Conservation (phyloP, 1,140 invertebrate genomes). For the Apocrypta bakeri region DNA sequence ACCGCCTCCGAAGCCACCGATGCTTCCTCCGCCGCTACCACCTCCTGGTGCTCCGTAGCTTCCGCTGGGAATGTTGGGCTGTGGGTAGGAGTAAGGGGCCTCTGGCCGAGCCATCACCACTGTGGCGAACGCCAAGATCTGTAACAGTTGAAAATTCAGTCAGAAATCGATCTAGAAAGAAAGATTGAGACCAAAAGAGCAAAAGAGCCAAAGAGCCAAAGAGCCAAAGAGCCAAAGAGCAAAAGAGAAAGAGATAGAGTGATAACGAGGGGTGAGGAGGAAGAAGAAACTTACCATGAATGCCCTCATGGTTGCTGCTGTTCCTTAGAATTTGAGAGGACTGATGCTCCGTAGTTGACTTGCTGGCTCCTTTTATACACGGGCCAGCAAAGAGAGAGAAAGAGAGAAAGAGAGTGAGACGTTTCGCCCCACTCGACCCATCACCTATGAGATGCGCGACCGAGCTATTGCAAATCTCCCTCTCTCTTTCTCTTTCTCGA, state of each 20-base stretch:
- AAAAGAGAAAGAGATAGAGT: too few species aligned
- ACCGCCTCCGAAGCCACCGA: slow-evolving; percentile 57
- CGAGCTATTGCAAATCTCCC: slow-evolving; percentile 68
- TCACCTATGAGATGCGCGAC: slow-evolving; percentile 72
- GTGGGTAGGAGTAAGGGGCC: slow-evolving; percentile 74
- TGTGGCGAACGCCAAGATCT: slow-evolving; percentile 75
- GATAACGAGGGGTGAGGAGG: too few species aligned
- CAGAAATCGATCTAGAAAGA: too few species aligned
- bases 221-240: too few species aligned
- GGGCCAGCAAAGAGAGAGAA: slow-evolving; percentile 51
- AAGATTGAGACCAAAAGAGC: too few species aligned
- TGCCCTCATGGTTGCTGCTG: slow-evolving; percentile 74
- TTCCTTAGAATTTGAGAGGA: slow-evolving; percentile 74
- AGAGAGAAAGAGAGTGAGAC: too few species aligned
- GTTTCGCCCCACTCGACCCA: slow-evolving; percentile 68
- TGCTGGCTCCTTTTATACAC: slow-evolving; percentile 71
- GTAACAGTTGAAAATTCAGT: too few species aligned
- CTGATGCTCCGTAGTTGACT: slow-evolving; percentile 73
- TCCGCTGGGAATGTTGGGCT: slow-evolving; percentile 63
- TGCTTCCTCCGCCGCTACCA: slow-evolving; percentile 56
- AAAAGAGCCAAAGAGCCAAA: too few species aligned
- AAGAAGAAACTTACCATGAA: slow-evolving; percentile 75
- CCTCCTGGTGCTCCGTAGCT: slow-evolving; percentile 70
- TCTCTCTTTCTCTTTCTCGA: slow-evolving; percentile 48
- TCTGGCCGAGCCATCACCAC: slow-evolving; percentile 74